These are phyloP conservation scores for Labia minor DNA, from an alignment of 2,888 invertebrate species.

Conservation along the genomic window DNA sequence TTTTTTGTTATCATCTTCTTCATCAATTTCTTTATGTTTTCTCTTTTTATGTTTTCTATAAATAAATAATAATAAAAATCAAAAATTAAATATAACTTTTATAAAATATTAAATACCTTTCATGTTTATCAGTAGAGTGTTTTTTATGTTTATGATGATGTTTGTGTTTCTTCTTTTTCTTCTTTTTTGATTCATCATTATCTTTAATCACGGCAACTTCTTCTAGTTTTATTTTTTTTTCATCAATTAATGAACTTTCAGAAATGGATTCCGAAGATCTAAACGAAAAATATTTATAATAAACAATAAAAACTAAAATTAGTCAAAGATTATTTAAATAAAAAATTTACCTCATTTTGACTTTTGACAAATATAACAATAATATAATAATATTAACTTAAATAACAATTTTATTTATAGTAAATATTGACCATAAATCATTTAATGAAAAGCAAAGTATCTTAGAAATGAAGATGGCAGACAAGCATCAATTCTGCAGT, in stretches of 20 bases:
- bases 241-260: constrained; percentile 26
- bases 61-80: constrained; percentile 27
- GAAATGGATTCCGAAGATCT: constrained; percentile 26
- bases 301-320: not conserved
- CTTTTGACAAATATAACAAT: not conserved
- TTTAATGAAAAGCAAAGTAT: not conserved
- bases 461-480: not conserved
- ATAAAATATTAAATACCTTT: constrained; percentile 31
- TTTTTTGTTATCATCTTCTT: constrained; percentile 28
- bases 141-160: constrained; percentile 47
- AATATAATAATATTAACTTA: not conserved
- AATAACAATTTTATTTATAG: not conserved
- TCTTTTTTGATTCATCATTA: constrained; percentile 34
- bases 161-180: constrained; percentile 58
- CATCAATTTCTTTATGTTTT: constrained; percentile 44
- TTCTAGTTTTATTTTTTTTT: constrained; percentile 27
- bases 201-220: constrained; percentile 31
- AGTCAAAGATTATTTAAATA: not conserved
- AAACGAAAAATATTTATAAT: constrained; percentile 14
- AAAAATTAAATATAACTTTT: constrained; percentile 14
- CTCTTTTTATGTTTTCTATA: constrained; percentile 49
- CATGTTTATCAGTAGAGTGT: constrained; percentile 40
- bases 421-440: not conserved
- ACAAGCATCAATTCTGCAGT: not conserved
- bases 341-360: not conserved